These are phyloP conservation scores for Amyelois transitella DNA, from an alignment of 1,140 invertebrate genomes.

Conservation along the genomic window DNA sequence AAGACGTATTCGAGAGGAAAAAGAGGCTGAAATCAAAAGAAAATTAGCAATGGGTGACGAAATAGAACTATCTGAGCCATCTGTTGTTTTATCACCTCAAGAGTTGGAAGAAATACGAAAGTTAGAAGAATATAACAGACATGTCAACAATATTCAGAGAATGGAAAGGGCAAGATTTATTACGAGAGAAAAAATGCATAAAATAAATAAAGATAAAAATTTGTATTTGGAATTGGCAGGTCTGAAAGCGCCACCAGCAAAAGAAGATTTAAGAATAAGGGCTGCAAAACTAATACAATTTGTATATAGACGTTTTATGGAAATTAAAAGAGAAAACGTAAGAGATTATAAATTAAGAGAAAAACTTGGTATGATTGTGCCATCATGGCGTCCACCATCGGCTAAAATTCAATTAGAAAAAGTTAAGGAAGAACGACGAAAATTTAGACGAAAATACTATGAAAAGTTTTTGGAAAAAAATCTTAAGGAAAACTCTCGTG, in stretches of 20 bases:
- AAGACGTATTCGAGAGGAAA: constrained; percentile 32
- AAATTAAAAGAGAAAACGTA: constrained; percentile 41
- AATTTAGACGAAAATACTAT: constrained; percentile 68
- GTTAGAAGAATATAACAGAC: constrained; percentile 41
- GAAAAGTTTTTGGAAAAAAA: constrained; percentile 72
- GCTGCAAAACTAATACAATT: constrained; percentile 45
- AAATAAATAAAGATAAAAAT: constrained; percentile 48
- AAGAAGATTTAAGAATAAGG: constrained; percentile 30
- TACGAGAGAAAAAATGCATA: constrained; percentile 30
- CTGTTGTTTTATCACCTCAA: constrained; percentile 29
- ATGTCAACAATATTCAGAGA: constrained; percentile 53
- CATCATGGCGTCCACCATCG: constrained; percentile 43
- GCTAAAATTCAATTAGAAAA: constrained; percentile 67
- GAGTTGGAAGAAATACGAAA: constrained; percentile 36
- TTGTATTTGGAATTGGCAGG: constrained; percentile 59
- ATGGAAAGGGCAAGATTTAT: constrained; percentile 50
- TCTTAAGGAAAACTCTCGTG: constrained; percentile 73
- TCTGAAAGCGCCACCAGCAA: constrained; percentile 44
- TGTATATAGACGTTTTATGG: constrained; percentile 44
- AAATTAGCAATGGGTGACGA: constrained; percentile 48
- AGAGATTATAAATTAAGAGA: constrained; percentile 35
- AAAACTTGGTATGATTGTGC: constrained; percentile 52
- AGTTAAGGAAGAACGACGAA: constrained; percentile 70
- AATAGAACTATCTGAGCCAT: constrained; percentile 24
- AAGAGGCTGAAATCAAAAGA: constrained; percentile 44